These are phyloP conservation scores for Synanthedon formicaeformis DNA, from an alignment of 2,888 invertebrate species.

Conservation along the genomic window DNA sequence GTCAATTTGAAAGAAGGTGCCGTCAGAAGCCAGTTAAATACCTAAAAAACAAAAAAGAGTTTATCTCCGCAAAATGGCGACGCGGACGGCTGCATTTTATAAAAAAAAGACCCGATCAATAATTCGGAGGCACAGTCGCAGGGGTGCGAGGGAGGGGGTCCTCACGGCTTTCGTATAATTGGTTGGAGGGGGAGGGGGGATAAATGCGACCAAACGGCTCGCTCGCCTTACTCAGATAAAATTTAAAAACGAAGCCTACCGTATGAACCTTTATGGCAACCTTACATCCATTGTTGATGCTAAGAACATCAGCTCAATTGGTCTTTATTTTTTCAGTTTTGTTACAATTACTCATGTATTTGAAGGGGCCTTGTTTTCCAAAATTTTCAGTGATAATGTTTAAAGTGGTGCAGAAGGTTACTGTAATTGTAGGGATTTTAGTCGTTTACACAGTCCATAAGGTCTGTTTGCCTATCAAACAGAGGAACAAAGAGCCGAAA, in stretches of 20 bases:
- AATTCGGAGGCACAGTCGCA: constrained; percentile 33
- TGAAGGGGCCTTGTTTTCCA: too few species aligned
- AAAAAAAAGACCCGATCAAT: constrained; percentile 57
- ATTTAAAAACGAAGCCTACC: constrained; percentile 17
- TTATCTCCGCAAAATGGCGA: constrained; percentile 53
- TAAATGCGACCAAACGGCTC: constrained; percentile 37
- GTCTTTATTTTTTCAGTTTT: too few species aligned
- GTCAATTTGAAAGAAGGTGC: too few species aligned
- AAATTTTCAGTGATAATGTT: too few species aligned
- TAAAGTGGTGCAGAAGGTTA: too few species aligned
- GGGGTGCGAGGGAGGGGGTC: constrained; percentile 22
- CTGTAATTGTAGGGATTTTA: too few species aligned
- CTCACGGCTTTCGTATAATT: constrained; percentile 43
- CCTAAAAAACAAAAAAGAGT: constrained; percentile 39
- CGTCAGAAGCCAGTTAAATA: not conserved
- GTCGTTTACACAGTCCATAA: too few species aligned
- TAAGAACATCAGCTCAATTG: too few species aligned
- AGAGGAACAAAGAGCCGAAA: constrained; percentile 1
- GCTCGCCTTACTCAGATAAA: constrained; percentile 23
- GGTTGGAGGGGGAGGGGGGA: constrained; percentile 30
- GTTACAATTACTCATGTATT: too few species aligned
- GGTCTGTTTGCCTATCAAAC: not conserved
- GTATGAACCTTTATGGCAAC: constrained; percentile 9
- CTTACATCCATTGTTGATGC: not conserved
- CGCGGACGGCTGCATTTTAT: constrained; percentile 34